Evolutionary conservation across 2,797 vertebrate genomes (phyloP).

Genomic region (Rhodeus uyekii): DNA sequence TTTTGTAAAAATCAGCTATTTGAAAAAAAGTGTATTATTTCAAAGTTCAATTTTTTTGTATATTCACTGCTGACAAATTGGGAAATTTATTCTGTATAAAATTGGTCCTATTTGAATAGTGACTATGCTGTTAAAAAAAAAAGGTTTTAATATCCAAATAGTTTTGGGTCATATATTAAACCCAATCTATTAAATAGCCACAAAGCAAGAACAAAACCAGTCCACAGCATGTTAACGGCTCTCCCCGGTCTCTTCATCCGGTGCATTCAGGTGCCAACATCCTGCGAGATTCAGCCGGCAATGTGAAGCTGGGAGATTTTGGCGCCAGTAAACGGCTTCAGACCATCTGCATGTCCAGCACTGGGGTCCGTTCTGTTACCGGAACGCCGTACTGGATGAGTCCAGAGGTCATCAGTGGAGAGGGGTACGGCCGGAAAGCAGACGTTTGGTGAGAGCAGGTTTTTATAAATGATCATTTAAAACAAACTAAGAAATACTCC

Average conservation of each 20-base stretch:
- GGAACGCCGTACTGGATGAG: conserved; percentile 99
- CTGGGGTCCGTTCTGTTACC: conserved; percentile 92
- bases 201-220: too few relatives aligned
- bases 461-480: background rate
- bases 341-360: conserved; percentile 98
- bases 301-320: conserved; percentile 97
- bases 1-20: background rate
- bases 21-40: background rate
- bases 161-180: background rate
- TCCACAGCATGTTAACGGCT: background rate
- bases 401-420: conserved; percentile 97
- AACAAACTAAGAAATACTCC: too few relatives aligned
- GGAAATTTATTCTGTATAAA: background rate
- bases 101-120: background rate
- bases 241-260: background rate
- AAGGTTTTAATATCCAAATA: background rate
- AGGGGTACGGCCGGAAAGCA: conserved; percentile 95
- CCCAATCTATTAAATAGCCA: too few relatives aligned
- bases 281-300: conserved; percentile 91
- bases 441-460: conserved; percentile 89
- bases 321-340: conserved; percentile 97
- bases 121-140: background rate
- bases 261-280: conserved; percentile 77
- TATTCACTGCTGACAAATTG: background rate
- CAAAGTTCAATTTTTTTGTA: background rate